A percentile compares a stretch with the other conserved stretches of the same genome.
phyloP scores from a whole-genome alignment of 1,140 invertebrate genomes.

The Potamilus streckersoni region DNA sequence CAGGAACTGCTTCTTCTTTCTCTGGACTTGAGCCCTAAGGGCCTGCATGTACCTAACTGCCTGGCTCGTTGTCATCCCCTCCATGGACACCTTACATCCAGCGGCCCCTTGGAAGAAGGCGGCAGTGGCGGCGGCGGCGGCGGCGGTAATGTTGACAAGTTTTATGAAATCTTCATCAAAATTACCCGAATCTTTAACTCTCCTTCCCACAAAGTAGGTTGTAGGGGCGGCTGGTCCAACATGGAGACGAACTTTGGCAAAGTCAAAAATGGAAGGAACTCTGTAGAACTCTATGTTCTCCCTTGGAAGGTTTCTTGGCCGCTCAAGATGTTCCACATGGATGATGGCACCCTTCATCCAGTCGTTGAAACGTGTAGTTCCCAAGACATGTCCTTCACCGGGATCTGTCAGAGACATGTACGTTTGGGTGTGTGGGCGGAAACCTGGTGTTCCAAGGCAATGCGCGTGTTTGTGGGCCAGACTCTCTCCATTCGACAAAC shows the following conservation, averaged over 20 bases:
- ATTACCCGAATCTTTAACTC: constrained; percentile 39
- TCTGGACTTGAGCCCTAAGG: constrained; percentile 37
- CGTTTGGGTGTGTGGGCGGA: no score
- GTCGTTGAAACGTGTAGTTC: no score
- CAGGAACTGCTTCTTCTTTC: constrained; percentile 38
- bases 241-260: constrained; percentile 27
- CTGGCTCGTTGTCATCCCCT: constrained; percentile 42
- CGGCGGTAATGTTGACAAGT: no score
- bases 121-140: constrained; percentile 25
- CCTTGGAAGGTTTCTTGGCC: constrained; percentile 33
- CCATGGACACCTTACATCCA: constrained; percentile 8
- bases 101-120: constrained; percentile 49
- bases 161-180: constrained; percentile 43
- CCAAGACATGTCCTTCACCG: no score
- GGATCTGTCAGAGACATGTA: no score
- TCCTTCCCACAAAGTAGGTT: neutral
- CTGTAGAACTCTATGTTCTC: constrained; percentile 14
- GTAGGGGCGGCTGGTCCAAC: no score
- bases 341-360: no score
- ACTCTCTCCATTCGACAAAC: no score
- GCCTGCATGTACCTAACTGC: constrained; percentile 33
- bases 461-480: no score
- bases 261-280: constrained; percentile 41
- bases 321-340: constrained; percentile 51
- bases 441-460: no score